phyloP scores from a whole-genome alignment of 1,140 invertebrate species.

The Lucilia sericata region DNA sequence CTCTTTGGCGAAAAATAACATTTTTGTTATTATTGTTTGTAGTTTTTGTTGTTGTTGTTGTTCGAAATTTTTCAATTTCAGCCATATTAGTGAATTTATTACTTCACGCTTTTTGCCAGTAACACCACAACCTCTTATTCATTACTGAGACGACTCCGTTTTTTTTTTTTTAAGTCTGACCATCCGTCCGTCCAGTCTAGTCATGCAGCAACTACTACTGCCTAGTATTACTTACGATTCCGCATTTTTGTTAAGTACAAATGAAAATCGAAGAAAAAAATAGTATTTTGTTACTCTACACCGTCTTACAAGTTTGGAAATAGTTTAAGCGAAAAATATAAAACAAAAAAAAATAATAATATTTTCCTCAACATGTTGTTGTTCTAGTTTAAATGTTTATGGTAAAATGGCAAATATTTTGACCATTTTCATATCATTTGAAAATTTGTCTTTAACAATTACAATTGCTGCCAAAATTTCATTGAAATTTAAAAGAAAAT shows the following conservation, averaged over 20 bases:
- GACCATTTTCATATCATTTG: background rate
- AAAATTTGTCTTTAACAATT: slow-evolving; percentile 21
- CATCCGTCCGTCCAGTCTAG: no score
- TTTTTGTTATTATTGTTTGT: background rate
- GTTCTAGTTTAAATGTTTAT: slow-evolving; percentile 24
- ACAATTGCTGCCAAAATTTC: slow-evolving; percentile 7
- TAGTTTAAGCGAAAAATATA: background rate
- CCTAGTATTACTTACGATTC: background rate
- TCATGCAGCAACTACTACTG: background rate
- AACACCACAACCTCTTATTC: background rate
- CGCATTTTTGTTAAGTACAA: background rate
- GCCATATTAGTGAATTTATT: slow-evolving; percentile 8
- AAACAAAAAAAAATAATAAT: background rate
- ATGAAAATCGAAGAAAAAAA: background rate
- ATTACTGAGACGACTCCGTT: background rate
- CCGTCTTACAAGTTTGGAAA: background rate
- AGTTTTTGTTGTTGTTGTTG: background rate
- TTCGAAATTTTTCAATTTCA: background rate
- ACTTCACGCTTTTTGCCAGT: slow-evolving; percentile 17
- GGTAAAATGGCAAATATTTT: slow-evolving; percentile 1
- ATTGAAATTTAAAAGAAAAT: background rate
- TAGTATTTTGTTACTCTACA: background rate
- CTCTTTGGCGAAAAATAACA: background rate
- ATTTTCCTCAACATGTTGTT: background rate
- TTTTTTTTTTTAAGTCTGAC: no score